These are phyloP conservation scores for Hymenopus coronatus DNA, from an alignment of 2,888 invertebrate species.

Conservation along the genomic window DNA sequence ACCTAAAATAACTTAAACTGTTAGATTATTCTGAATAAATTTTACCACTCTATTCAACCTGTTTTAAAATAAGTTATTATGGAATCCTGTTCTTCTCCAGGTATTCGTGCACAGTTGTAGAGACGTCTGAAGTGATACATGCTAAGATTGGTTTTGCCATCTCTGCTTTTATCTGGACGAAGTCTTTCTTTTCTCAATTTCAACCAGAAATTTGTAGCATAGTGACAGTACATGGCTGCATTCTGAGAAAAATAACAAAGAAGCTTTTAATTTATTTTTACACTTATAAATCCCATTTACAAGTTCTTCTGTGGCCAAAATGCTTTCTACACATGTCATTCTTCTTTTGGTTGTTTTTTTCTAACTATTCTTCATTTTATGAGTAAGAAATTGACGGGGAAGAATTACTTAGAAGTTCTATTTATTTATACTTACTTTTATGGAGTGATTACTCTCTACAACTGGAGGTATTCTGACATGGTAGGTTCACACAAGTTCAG, in stretches of 20 bases:
- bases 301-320: too few relatives aligned
- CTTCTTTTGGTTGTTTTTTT: too few relatives aligned
- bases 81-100: slow-evolving; percentile 48
- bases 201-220: slow-evolving; percentile 51
- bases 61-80: slow-evolving; percentile 48
- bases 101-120: slow-evolving; percentile 52
- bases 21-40: neutral
- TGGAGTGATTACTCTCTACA: too few relatives aligned
- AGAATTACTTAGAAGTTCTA: too few relatives aligned
- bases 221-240: slow-evolving; percentile 43
- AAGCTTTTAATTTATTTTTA: neutral
- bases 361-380: too few relatives aligned
- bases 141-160: slow-evolving; percentile 46
- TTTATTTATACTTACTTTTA: too few relatives aligned
- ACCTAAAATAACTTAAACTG: too few relatives aligned
- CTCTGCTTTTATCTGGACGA: slow-evolving; percentile 44
- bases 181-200: slow-evolving; percentile 47
- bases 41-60: slow-evolving; percentile 39
- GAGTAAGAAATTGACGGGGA: too few relatives aligned
- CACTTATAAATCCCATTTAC: neutral
- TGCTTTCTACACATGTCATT: too few relatives aligned
- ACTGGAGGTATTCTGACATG: too few relatives aligned
- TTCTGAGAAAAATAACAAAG: slow-evolving; percentile 38
- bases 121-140: slow-evolving; percentile 52
- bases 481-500: too few relatives aligned